These are phyloP conservation scores for Drosophila colorata DNA, from an alignment of 2,888 invertebrate genomes.

Conservation along the genomic window DNA sequence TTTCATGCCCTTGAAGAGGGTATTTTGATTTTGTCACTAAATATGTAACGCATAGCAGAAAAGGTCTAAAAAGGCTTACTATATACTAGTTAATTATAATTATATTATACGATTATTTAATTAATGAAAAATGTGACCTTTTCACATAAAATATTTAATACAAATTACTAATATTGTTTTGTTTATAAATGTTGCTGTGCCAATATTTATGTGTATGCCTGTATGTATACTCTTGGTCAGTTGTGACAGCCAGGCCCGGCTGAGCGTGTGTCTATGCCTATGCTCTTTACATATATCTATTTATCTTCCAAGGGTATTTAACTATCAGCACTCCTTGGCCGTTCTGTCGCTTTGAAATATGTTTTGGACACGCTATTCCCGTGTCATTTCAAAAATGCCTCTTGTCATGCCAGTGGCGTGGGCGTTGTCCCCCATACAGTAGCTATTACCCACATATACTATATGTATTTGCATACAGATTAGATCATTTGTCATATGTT, in stretches of 20 bases:
- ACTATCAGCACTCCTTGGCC: too few relatives aligned
- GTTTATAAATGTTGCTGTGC: too few relatives aligned
- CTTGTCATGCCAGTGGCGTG: constrained; percentile 46
- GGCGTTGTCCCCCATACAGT: constrained; percentile 51
- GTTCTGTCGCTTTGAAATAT: constrained; percentile 15
- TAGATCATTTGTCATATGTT: background rate
- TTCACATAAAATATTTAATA: too few relatives aligned
- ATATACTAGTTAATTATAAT: background rate
- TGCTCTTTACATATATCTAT: too few relatives aligned
- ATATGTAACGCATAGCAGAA: background rate
- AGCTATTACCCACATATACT: constrained; percentile 13
- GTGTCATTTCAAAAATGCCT: constrained; percentile 23
- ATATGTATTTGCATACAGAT: constrained; percentile 9
- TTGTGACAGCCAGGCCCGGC: too few relatives aligned
- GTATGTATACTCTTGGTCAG: too few relatives aligned
- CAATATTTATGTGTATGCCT: too few relatives aligned
- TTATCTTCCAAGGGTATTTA: too few relatives aligned
- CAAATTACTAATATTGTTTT: too few relatives aligned
- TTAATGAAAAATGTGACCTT: too few relatives aligned
- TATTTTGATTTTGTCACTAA: background rate
- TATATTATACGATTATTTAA: too few relatives aligned
- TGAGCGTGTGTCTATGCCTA: too few relatives aligned
- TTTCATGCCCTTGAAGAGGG: background rate
- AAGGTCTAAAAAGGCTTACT: background rate
- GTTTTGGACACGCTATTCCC: constrained; percentile 49